Evolutionary conservation across 2,113 vertebrate genomes (phyloP).

Genomic region (Gymnorhina tibicen): DNA sequence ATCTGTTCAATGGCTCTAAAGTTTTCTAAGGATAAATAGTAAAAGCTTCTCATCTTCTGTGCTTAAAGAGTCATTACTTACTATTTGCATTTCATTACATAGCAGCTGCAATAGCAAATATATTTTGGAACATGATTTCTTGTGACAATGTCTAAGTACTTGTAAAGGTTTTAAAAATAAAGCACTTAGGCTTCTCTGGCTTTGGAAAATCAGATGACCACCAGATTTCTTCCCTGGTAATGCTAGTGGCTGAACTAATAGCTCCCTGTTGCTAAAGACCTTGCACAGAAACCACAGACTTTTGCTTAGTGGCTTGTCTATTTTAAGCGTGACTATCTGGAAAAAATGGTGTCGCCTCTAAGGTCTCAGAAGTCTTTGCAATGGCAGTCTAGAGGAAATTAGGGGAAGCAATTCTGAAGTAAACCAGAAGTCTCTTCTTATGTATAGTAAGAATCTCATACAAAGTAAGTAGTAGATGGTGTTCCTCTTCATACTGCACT

Average conservation of each 20-base stretch:
- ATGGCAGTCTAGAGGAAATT: background rate
- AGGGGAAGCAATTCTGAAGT: background rate
- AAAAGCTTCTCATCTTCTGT: background rate
- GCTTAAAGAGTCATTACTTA: background rate
- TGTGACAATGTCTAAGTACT: constrained; percentile 7
- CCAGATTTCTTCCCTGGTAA: background rate
- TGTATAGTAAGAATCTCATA: background rate
- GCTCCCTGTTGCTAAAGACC: background rate
- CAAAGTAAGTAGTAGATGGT: background rate
- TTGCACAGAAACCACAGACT: background rate
- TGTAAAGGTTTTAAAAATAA: constrained; percentile 12
- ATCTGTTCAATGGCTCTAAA: background rate
- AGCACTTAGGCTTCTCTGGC: background rate
- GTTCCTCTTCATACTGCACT: background rate
- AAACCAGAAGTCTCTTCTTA: background rate
- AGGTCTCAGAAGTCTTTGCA: background rate
- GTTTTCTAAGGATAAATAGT: constrained; percentile 11
- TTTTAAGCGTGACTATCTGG: background rate
- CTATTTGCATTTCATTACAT: background rate
- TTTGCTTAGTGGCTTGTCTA: background rate
- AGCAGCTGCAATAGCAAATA: constrained; percentile 3
- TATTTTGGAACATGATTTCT: constrained; percentile 1
- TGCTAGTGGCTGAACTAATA: background rate
- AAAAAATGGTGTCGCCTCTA: background rate
- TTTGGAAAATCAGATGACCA: constrained; percentile 8